Evolutionary conservation across 2,888 invertebrate genomes (phyloP).

Genomic region (Ennomos erosarius): DNA sequence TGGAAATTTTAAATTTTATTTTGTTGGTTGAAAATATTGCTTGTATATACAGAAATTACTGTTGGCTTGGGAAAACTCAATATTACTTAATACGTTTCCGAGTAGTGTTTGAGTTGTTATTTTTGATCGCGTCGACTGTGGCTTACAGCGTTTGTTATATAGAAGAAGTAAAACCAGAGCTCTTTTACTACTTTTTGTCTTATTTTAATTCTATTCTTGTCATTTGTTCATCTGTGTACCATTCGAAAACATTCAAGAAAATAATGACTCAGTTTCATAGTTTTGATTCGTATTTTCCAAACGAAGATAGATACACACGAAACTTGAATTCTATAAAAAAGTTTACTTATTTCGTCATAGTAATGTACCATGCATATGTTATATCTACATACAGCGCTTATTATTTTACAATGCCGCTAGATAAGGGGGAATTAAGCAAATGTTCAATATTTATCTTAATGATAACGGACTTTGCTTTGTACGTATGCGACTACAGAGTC

Average conservation of each 20-base stretch:
- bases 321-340: constrained; percentile 3
- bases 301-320: constrained; percentile 4
- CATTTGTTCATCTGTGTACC: constrained; percentile 14
- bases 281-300: constrained; percentile 16
- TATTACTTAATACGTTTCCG: constrained; percentile 24
- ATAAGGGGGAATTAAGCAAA: not conserved
- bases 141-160: not conserved
- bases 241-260: constrained; percentile 14
- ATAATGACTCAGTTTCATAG: constrained; percentile 6
- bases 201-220: constrained; percentile 18
- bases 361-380: constrained; percentile 1
- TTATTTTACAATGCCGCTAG: not conserved
- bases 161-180: not conserved
- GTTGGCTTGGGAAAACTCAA: constrained; percentile 16
- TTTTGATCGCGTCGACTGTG: not conserved
- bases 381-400: not conserved
- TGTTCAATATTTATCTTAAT: not conserved
- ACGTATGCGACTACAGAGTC: constrained; percentile 12
- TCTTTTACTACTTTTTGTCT: not conserved
- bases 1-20: constrained; percentile 26
- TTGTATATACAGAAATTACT: constrained; percentile 32
- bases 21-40: constrained; percentile 26
- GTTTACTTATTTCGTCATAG: not conserved
- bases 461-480: not conserved
- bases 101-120: constrained; percentile 22